A percentile compares a stretch with the other conserved stretches of the same genome.
Conservation (phyloP, 2,113 vertebrate genomes). For the rabbit (Oryctolagus cuniculus) region DNA sequence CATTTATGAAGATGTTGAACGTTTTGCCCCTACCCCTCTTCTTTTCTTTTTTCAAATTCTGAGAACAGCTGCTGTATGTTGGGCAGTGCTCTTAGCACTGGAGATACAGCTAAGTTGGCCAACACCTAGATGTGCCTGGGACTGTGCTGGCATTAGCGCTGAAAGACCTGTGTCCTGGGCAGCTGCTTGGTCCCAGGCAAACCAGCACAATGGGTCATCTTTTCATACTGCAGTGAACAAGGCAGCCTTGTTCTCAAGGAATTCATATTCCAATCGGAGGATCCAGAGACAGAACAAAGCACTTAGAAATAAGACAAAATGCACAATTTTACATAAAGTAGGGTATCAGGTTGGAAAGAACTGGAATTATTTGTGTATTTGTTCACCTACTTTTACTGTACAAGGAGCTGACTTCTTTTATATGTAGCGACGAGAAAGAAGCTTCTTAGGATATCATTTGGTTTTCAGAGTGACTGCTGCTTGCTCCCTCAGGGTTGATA, state of each 20-base stretch:
- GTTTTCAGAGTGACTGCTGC: neutral
- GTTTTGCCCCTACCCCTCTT: neutral
- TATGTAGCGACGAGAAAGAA: neutral
- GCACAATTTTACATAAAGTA: neutral
- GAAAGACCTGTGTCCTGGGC: neutral
- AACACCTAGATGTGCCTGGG: neutral
- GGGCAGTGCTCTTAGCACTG: neutral
- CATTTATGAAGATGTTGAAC: neutral
- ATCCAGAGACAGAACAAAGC: neutral
- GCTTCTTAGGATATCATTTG: neutral
- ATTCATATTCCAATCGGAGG: neutral
- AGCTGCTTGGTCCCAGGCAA: neutral
- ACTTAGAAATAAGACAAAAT: neutral
- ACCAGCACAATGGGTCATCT: fast-evolving
- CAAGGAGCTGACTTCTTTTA: neutral
- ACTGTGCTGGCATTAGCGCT: neutral
- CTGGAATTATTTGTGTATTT: neutral
- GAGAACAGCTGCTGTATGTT: neutral
- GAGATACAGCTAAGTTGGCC: neutral
- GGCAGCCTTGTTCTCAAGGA: neutral
- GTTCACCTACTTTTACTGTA: neutral
- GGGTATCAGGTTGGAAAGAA: neutral
- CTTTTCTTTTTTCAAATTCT: neutral
- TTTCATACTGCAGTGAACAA: neutral
- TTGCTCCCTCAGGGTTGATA: neutral